These are phyloP conservation scores for Lichenostomus cassidix DNA, from an alignment of 2,113 vertebrate species.

Conservation along the genomic window DNA sequence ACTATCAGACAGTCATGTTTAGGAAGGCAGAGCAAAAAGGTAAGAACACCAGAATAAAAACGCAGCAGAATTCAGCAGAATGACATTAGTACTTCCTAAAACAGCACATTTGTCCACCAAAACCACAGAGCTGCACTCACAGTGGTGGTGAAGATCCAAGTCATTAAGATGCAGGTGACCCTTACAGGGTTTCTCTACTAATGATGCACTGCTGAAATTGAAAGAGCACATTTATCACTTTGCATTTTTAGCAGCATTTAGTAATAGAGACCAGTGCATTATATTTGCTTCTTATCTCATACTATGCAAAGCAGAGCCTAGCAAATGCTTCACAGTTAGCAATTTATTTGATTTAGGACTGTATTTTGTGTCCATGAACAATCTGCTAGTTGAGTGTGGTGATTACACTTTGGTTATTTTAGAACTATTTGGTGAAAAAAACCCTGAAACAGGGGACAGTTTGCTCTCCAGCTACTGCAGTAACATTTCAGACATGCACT, in stretches of 20 bases:
- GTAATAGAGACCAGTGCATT: not conserved
- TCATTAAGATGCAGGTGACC: not conserved
- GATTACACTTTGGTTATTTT: slow-evolving; percentile 19
- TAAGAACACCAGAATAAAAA: not conserved
- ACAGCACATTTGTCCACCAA: not conserved
- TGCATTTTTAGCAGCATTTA: not conserved
- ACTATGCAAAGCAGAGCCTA: not conserved
- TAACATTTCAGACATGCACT: not conserved
- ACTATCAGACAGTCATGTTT: not conserved
- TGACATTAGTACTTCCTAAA: not conserved
- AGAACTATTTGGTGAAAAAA: not conserved
- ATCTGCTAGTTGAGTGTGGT: not conserved
- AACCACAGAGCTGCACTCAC: not conserved
- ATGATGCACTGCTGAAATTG: not conserved
- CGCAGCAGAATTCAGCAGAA: not conserved
- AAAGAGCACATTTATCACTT: not conserved
- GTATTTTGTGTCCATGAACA: not conserved
- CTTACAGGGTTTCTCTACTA: not conserved
- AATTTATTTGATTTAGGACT: slow-evolving; percentile 14
- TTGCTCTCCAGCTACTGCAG: not conserved
- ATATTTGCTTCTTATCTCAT: not conserved
- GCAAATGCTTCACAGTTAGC: not conserved
- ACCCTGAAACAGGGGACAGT: not conserved
- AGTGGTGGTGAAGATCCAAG: not conserved
- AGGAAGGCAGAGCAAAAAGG: not conserved